Evolutionary conservation across 2,113 vertebrate species (phyloP).

Genomic region (Steatornis caripensis): DNA sequence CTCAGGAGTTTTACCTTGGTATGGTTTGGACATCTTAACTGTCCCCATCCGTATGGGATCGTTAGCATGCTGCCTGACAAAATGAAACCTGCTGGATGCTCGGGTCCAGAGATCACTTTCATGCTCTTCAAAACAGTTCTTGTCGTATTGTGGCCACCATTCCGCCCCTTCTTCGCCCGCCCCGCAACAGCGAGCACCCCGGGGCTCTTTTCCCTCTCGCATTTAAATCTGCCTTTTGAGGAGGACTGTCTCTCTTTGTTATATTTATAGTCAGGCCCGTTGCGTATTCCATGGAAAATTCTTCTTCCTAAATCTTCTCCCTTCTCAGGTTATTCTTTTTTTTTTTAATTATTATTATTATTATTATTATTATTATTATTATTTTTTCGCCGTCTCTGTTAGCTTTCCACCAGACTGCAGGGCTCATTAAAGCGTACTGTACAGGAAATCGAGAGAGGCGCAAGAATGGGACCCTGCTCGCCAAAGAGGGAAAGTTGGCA

Average conservation of each 20-base stretch:
- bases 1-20: neutral
- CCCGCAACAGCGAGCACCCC: neutral
- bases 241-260: neutral
- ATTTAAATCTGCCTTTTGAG: neutral
- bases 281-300: neutral
- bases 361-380: neutral
- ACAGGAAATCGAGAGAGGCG: constrained; percentile 20
- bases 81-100: too few species aligned
- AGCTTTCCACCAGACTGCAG: constrained; percentile 25
- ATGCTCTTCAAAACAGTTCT: neutral
- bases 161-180: neutral
- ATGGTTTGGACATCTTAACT: neutral
- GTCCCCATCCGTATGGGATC: neutral
- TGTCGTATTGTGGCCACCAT: neutral
- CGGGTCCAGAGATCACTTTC: neutral
- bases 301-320: constrained; percentile 3
- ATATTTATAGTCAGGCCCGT: neutral
- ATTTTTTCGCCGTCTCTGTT: neutral
- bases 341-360: neutral
- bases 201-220: neutral
- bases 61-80: neutral
- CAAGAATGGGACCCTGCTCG: neutral
- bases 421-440: neutral
- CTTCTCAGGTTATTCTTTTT: neutral
- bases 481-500: constrained; percentile 12